Evolutionary conservation across 2,888 invertebrate genomes (phyloP).

Genomic region (Synanthedon formicaeformis): DNA sequence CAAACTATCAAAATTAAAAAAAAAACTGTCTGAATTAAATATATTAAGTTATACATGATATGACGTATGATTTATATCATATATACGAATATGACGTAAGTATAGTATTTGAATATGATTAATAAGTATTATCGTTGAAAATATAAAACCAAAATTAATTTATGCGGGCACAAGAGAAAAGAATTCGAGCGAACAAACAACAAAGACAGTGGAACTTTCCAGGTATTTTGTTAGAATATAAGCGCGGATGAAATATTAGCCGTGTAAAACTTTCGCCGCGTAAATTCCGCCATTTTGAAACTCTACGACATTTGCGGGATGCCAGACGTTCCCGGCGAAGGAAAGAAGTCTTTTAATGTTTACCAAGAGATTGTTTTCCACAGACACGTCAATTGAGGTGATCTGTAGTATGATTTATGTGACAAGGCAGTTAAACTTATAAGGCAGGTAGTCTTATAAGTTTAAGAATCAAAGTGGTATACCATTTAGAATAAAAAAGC

Average conservation of each 20-base stretch:
- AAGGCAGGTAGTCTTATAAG: too few species aligned
- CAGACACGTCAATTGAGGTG: too few species aligned
- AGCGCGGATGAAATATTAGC: conserved; percentile 49
- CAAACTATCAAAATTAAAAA: too few species aligned
- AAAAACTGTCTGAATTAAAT: too few species aligned
- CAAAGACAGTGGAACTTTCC: conserved; percentile 35
- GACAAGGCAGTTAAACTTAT: too few species aligned
- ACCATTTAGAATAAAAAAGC: too few species aligned
- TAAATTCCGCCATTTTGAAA: conserved; percentile 33
- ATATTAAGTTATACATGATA: too few species aligned
- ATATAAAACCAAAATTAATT: background rate
- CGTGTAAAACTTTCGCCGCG: conserved; percentile 35
- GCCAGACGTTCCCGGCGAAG: conserved; percentile 39
- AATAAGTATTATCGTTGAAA: background rate
- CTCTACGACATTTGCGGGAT: conserved; percentile 58
- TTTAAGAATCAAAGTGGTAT: too few species aligned
- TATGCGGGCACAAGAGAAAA: conserved; percentile 12
- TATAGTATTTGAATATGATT: too few species aligned
- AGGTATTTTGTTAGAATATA: conserved; percentile 29
- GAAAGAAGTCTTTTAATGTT: conserved; percentile 37
- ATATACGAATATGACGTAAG: too few species aligned
- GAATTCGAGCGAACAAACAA: conserved; percentile 39
- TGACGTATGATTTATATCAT: too few species aligned
- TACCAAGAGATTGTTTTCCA: conserved; percentile 1
- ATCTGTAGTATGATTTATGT: too few species aligned